Evolutionary conservation across 2,113 vertebrate species (phyloP), one percentile per base, ranked within the genome.

Genomic region (Oxygymnocypris stewartii): DNA sequence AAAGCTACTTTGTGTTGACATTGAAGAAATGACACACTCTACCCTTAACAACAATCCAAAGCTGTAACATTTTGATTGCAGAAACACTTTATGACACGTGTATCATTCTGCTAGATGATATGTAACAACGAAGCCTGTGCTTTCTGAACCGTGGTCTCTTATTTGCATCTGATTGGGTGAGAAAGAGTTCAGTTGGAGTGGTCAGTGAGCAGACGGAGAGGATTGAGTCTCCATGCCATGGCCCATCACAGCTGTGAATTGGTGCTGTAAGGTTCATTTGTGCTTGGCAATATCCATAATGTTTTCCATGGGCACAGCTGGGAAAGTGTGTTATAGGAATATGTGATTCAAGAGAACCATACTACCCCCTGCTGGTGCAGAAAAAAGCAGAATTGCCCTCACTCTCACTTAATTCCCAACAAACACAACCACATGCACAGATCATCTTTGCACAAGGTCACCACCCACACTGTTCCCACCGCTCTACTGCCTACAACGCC

Each of bases 341-440:
- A 28, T 49, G 81, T 12, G 9, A 59, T 74, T 31, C 6, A 7
- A 84, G 76, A 80, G 86, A 87, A 23, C 84, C 61, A 82, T 80
- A 57, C 59, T 88, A 78, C 87, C 87, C 87, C 87, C 87, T 88
- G 79, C 87, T 88, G 87, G 84, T 61, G 13, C 37, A 47, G 3
- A 71, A 40, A 80, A 82, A 2, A 77, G 4, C 59, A 42, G 8
- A 65, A 31, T 59, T 3, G 20, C 35, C 20, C 10, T 49, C 6
- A 71, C 28, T 78, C 28, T 31, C 16, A 42, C 57, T 61, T 63
- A 14, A 42, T 61, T 80, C 11, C 18, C 31, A 63, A 61, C 10
- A 23, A 61, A 80, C 37, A 42, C 37, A 63, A 2, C 11, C 78
- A 80, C 25, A 12, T 80, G 20, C 54, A 79, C 57, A 23, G 51